These are phyloP conservation scores for Pelusios castaneus DNA, from an alignment of 2,113 vertebrate genomes.

Conservation along the genomic window DNA sequence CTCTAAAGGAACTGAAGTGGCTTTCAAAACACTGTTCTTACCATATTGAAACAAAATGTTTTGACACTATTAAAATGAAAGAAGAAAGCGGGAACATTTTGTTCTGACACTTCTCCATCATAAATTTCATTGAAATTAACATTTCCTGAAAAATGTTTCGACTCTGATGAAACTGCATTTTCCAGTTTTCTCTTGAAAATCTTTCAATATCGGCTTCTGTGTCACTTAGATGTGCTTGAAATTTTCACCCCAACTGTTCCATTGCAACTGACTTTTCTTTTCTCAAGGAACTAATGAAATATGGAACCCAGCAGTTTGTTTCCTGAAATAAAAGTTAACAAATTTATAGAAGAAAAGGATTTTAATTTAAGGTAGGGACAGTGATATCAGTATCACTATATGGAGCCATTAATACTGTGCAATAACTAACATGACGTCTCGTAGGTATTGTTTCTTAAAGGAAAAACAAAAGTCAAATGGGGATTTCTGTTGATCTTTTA, in stretches of 20 bases:
- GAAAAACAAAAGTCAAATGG: background rate
- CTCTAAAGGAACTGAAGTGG: background rate
- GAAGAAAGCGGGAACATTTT: background rate
- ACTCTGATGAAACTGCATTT: background rate
- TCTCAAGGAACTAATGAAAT: background rate
- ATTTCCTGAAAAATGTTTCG: background rate
- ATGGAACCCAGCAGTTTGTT: background rate
- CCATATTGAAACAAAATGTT: background rate
- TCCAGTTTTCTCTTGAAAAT: background rate
- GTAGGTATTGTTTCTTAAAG: background rate
- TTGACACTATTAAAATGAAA: background rate
- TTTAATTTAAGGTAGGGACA: background rate
- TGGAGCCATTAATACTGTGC: rapidly evolving
- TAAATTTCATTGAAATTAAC: background rate
- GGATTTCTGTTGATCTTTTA: background rate
- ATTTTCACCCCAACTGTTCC: background rate
- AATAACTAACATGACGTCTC: background rate
- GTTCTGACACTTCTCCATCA: background rate
- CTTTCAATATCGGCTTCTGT: background rate
- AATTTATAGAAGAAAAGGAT: background rate
- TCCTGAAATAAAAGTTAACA: background rate
- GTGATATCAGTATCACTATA: background rate
- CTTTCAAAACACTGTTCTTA: background rate
- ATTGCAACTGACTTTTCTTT: background rate
- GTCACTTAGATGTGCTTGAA: background rate